These are phyloP conservation scores for Temnothorax longispinosus DNA, from an alignment of 1,140 invertebrate genomes.

Conservation along the genomic window DNA sequence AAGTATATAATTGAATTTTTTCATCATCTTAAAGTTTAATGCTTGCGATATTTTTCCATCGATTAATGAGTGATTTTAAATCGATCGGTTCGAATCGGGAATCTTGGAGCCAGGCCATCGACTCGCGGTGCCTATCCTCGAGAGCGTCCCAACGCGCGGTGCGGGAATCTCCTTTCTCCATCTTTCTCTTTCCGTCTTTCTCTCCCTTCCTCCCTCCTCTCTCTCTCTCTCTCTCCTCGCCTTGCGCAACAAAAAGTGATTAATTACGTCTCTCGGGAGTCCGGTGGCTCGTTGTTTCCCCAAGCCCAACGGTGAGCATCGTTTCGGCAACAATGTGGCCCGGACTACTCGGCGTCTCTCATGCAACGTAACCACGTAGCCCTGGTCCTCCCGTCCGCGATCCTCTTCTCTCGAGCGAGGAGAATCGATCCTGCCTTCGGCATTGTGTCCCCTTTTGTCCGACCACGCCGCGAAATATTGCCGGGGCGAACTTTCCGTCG, in stretches of 20 bases:
- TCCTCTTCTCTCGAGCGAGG: conserved; percentile 79
- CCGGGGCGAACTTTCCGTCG: conserved; percentile 76
- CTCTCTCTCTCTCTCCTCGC: not conserved
- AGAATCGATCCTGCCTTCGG: conserved; percentile 82
- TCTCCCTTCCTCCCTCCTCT: conserved; percentile 10
- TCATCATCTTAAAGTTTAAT: not conserved
- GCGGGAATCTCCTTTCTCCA: conserved; percentile 39
- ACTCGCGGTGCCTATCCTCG: conserved; percentile 19
- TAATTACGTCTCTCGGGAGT: conserved; percentile 81
- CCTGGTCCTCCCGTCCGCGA: conserved; percentile 70
- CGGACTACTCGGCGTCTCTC: conserved; percentile 59
- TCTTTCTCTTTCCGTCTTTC: not conserved
- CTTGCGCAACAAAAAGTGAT: conserved; percentile 80
- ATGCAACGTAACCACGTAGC: conserved; percentile 67
- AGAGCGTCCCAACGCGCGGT: not conserved
- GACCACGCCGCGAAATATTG: conserved; percentile 80
- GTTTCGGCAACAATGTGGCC: conserved; percentile 78
- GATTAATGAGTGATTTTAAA: conserved; percentile 15
- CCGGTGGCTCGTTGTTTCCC: conserved; percentile 80
- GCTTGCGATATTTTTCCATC: not conserved
- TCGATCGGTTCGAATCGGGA: conserved; percentile 26
- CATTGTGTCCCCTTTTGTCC: conserved; percentile 83
- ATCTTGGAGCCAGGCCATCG: conserved; percentile 19
- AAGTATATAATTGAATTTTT: not conserved
- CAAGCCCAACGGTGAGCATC: conserved; percentile 75